These are phyloP conservation scores for Coregonus sp. DNA, from an alignment of 2,797 vertebrate genomes.

Conservation along the genomic window DNA sequence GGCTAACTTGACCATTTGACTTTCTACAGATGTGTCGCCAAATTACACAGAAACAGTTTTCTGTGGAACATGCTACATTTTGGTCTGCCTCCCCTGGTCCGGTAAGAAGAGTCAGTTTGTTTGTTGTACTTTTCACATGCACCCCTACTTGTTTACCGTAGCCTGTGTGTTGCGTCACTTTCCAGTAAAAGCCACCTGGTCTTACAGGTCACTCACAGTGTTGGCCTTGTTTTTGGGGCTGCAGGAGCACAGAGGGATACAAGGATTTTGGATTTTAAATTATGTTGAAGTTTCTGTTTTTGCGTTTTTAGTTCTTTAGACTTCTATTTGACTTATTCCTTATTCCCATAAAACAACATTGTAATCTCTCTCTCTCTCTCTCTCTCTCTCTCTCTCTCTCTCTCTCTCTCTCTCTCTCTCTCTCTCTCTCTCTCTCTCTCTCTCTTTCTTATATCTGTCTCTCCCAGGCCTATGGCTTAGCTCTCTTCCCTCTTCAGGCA, in stretches of 20 bases:
- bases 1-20: conserved; percentile 39
- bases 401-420: not conserved
- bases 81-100: no score
- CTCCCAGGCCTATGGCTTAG: not conserved
- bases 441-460: not conserved
- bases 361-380: not conserved
- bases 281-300: not conserved
- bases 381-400: not conserved
- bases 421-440: not conserved
- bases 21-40: conserved; percentile 48
- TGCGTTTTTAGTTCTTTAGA: not conserved
- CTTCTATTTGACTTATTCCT: not conserved
- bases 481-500: not conserved
- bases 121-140: conserved; percentile 29
- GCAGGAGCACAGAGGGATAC: not conserved
- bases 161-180: conserved; percentile 46
- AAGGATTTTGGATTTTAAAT: not conserved
- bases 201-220: conserved; percentile 27
- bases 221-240: conserved; percentile 16
- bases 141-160: conserved; percentile 43
- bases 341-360: not conserved
- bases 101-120: conserved; percentile 17
- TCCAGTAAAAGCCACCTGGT: conserved; percentile 35
- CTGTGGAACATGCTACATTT: no score
- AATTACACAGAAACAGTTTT: conserved; percentile 4